Evolutionary conservation across 2,113 vertebrate genomes (phyloP).

Genomic region (Lanius ludovicianus): DNA sequence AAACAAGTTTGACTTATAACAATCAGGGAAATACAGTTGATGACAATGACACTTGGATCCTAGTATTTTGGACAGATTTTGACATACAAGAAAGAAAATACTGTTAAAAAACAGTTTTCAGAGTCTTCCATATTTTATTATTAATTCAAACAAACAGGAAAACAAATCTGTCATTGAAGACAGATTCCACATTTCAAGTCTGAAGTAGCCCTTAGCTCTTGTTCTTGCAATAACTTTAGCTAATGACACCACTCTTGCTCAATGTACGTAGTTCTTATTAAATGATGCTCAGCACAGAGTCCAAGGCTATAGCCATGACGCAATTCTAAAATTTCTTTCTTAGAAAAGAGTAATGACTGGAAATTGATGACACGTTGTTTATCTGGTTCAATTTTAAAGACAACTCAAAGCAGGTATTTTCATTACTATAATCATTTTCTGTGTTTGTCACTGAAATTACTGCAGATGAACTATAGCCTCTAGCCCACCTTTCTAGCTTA

Average conservation of each 20-base stretch:
- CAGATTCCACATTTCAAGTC: neutral
- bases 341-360: neutral
- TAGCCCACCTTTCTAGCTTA: neutral
- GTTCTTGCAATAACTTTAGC: neutral
- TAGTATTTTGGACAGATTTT: neutral
- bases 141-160: neutral
- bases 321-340: neutral
- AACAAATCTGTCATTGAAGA: neutral
- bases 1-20: neutral
- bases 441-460: neutral
- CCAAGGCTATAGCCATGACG: neutral
- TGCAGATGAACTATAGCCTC: neutral
- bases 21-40: neutral
- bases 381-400: neutral
- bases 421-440: neutral
- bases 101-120: neutral
- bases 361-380: neutral
- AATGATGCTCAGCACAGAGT: neutral
- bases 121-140: neutral
- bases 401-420: neutral
- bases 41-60: neutral
- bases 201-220: neutral
- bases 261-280: neutral
- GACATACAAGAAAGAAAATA: neutral
- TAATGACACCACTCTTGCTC: neutral